Conservation (phyloP, 23 tunicate genomes). For the Pegea sp. region DNA sequence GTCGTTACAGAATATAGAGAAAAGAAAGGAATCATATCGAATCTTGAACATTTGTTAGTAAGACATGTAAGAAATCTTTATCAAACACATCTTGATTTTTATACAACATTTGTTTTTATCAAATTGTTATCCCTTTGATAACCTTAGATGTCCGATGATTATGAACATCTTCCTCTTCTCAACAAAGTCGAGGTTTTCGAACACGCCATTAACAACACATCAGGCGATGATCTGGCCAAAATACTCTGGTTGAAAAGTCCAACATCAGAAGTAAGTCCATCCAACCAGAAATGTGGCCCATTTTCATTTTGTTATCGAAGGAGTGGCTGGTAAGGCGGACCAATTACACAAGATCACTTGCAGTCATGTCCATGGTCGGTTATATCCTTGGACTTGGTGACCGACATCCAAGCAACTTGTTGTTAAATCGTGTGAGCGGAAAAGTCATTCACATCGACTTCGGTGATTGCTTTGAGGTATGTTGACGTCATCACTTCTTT, state of each 20-base stretch:
- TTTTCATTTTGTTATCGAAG: conserved; percentile 6
- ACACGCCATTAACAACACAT: conserved; percentile 91
- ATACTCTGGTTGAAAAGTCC: conserved; percentile 93
- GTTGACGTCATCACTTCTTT: too few relatives aligned
- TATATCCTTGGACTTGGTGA: conserved; percentile 96
- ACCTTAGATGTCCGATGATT: conserved; percentile 83
- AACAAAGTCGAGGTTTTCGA: conserved; percentile 98
- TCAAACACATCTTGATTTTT: too few relatives aligned
- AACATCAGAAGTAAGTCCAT: conserved; percentile 55
- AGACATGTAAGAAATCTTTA: conserved; percentile 39
- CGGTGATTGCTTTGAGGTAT: conserved; percentile 98
- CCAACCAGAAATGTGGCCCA: neutral
- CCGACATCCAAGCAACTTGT: conserved; percentile 86
- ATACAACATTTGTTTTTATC: too few relatives aligned
- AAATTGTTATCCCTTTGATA: too few relatives aligned
- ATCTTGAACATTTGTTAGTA: conserved; percentile 80
- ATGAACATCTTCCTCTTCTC: conserved; percentile 75
- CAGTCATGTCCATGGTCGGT: conserved; percentile 99
- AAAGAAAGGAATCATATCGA: conserved; percentile 65
- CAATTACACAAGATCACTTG: conserved; percentile 91
- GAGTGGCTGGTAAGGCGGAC: conserved; percentile 94
- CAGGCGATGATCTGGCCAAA: conserved; percentile 86
- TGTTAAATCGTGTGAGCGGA: conserved; percentile 76
- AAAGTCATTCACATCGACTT: conserved; percentile 94
- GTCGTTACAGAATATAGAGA: conserved; percentile 78